Base-by-base conservation (phyloP, 1,140 invertebrate species). In the Zaprionus africanus region DNA sequence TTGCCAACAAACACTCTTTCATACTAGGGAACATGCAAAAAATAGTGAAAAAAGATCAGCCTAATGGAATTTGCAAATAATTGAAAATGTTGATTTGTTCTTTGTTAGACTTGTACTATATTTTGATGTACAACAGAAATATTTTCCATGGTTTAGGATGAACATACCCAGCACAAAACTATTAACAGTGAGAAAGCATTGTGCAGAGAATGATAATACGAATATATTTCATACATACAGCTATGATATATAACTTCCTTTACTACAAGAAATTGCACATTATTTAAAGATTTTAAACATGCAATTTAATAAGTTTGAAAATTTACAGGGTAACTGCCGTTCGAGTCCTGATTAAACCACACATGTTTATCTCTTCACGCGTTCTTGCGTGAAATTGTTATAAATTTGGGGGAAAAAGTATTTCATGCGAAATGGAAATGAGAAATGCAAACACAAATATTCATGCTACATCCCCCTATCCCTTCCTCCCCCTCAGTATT, bases 331-430 rank as follows among this genome's bases (percentile, higher is more conserved):
- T 56, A n/a, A 7, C 53, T 24, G 26, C 7, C 26, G 2, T 51
- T 62, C 43, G 60, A 49, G 9, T 49, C 26, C 41, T 15, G 43
- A 36, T 28, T 19, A 49, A 19, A 57, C 19, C 26, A 7, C 12
- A 59, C n/a, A 59, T 49, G 26, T 58, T 31, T 36, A 19, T 28
- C 56, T 77, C 76, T 84, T 77, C 77, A 62, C 60, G 62, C 73
- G 57, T 19, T 62, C 49, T 67, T 12, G 81, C 64, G 72, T 83
- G 60, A 77, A 74, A 75, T 72, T 84, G 81, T 68, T 68, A 81
- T 70, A 60, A 63, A 49, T 58, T 43, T 36, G 15, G 31, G 19
- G 9, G 15, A 24, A 56, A 72, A 66, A 43, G 7, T 66, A 72
- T 66, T 66, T 36, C 60, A 68, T 65, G 51, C 61, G 51, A 76